A percentile compares a stretch with the other conserved stretches of the same genome.
Evolutionary conservation across 2,113 vertebrate genomes (phyloP).

Genomic region (Nycticryphes semicollaris): DNA sequence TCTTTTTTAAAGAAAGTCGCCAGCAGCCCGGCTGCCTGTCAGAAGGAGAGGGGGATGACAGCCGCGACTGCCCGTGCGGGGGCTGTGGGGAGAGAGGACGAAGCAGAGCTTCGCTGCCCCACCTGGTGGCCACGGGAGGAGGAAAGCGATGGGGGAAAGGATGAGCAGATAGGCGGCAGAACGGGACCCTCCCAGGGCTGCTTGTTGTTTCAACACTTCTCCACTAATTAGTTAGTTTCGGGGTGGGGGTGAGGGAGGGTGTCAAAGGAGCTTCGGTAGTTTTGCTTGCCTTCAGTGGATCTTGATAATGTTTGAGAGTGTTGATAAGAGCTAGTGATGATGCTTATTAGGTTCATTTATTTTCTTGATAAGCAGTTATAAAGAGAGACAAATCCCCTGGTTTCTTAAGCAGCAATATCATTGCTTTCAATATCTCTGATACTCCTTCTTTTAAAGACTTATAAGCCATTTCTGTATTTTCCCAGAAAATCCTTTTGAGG

Average conservation of each 20-base stretch:
- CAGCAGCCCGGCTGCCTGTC: accelerated
- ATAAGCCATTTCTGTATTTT: background rate
- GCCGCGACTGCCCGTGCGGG: background rate
- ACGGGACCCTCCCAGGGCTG: accelerated
- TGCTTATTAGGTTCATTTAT: background rate
- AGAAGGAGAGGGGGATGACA: accelerated
- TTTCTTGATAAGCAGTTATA: background rate
- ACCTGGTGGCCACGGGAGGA: background rate
- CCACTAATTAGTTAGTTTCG: background rate
- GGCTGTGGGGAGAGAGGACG: background rate
- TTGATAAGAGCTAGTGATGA: background rate
- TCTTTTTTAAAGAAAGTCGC: background rate
- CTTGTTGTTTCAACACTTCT: background rate
- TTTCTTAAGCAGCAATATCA: background rate
- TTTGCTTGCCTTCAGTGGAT: background rate
- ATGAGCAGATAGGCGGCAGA: accelerated
- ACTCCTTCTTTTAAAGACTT: background rate
- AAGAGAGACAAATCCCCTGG: background rate
- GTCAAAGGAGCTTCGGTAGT: background rate
- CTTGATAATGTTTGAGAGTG: background rate
- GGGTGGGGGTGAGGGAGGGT: no score
- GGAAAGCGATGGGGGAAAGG: background rate
- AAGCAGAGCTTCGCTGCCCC: background rate
- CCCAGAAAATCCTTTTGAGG: background rate
- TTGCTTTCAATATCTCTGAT: background rate